A percentile compares a stretch with the other conserved stretches of the same genome.
Conservation (phyloP, 2,888 invertebrate species). For the Xanthia togata region DNA sequence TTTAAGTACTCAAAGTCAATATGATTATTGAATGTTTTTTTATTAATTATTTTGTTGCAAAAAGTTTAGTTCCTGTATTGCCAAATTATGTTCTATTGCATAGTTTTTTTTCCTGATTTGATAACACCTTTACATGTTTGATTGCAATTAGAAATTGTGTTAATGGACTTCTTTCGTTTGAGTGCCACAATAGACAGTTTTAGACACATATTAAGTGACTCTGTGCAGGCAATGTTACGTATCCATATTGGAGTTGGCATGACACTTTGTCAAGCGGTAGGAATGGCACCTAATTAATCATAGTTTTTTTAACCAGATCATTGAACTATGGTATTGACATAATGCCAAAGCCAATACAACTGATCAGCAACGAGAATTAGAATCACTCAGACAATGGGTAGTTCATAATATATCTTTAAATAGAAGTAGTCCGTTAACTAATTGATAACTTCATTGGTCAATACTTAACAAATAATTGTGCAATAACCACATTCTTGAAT, state of each 20-base stretch:
- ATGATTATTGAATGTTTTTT: neutral
- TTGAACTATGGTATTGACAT: constrained; percentile 23
- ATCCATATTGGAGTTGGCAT: constrained; percentile 4
- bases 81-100: constrained; percentile 4
- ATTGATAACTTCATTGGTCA: constrained; percentile 9
- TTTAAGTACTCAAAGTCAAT: constrained; percentile 11
- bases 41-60: neutral
- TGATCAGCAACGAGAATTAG: neutral
- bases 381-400: constrained; percentile 1
- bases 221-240: constrained; percentile 4
- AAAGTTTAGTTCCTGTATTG: constrained; percentile 21
- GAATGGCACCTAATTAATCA: constrained; percentile 21
- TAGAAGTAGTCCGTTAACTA: neutral
- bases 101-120: constrained; percentile 6
- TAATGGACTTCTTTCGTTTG: constrained; percentile 26
- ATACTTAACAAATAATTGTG: constrained; percentile 47
- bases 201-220: neutral
- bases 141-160: constrained; percentile 38
- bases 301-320: constrained; percentile 10
- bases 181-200: constrained; percentile 2
- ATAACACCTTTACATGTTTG: constrained; percentile 25
- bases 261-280: neutral
- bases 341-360: constrained; percentile 27
- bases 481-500: constrained; percentile 28
- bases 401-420: neutral